Evolutionary conservation across 2,797 vertebrate species (phyloP), one percentile per base, ranked within the genome.

Genomic region (Cyprinodon diabolis): DNA sequence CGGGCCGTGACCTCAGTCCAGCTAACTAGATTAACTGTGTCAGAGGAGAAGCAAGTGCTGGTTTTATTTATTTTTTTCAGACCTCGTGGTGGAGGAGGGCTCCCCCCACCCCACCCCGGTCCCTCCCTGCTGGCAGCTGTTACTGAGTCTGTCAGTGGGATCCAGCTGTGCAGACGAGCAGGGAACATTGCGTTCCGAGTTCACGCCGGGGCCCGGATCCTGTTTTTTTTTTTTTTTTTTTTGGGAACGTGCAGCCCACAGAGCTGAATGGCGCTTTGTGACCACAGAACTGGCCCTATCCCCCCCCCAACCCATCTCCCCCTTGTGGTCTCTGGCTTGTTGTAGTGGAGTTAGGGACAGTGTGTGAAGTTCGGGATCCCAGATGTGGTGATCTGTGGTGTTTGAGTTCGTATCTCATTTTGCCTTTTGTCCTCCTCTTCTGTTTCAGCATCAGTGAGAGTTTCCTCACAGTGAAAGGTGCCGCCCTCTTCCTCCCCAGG

Each of bases 391-490:
- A 60, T 40, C n/a, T 71, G 57, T 65, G 14, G 6, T 17, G 60
- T 19, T 13, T 1, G 30, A 69, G 10, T 68, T 83, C 14, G 81
- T 48, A 49, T 58, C 4, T 70, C 51, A 58, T 63, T 69, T 63
- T 48, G 23, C 66, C 25, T 76, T 2, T 2, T 66, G 25, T 37
- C 60, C 23, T 76, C 56, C 23, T 77, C 17, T 62, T 74, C 79
- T 58, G 71, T 76, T 76, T 10, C 91, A 99, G 97, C 91, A 98
- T 99, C 95, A 99, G 96, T 23, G 98, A 99, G 93, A 99, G 97
- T 90, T 99, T 99, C 90, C 95, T 99, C 81, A 98, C 98, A 0
- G 98, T 99, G 63, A 99, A 99, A 95, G 98, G 98, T 56, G 98
- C 97, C 19, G 98, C 98, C 4, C 96, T 98, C 82, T 99, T 99